Evolutionary conservation across 2,797 vertebrate genomes (phyloP).

Genomic region (Pangasius djambal): DNA sequence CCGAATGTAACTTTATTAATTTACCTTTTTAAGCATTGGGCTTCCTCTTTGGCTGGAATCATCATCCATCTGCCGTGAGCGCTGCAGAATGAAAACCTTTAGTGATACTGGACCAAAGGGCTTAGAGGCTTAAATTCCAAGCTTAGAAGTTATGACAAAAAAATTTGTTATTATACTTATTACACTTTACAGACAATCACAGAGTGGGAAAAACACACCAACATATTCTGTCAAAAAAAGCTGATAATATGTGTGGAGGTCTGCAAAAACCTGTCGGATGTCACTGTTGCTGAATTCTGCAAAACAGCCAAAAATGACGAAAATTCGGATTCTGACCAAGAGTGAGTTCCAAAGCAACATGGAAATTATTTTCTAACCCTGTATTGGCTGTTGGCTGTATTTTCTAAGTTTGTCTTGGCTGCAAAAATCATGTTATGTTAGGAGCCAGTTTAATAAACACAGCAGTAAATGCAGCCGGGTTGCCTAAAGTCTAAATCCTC

Average conservation of each 20-base stretch:
- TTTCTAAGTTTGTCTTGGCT: background rate
- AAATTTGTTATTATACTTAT: background rate
- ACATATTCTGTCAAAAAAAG: background rate
- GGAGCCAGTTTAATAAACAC: background rate
- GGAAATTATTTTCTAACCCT: background rate
- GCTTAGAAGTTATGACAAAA: background rate
- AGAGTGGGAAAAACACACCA: background rate
- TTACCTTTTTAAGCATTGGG: conserved; percentile 89
- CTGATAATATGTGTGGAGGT: background rate
- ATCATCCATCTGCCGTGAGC: conserved; percentile 82
- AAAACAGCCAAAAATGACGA: background rate
- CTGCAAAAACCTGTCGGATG: background rate
- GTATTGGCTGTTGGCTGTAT: background rate
- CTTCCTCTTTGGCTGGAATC: conserved; percentile 84
- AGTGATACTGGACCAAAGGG: background rate
- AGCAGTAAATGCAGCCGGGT: background rate
- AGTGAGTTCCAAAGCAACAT: background rate
- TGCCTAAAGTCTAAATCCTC: background rate
- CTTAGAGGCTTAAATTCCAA: background rate
- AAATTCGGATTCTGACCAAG: background rate
- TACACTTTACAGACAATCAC: background rate
- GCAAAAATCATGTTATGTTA: background rate
- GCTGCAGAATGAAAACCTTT: conserved; percentile 67
- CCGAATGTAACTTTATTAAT: background rate
- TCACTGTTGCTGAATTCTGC: background rate